These are phyloP conservation scores for Erethizon dorsatum DNA, from an alignment of 2,797 vertebrate genomes.

Conservation along the genomic window DNA sequence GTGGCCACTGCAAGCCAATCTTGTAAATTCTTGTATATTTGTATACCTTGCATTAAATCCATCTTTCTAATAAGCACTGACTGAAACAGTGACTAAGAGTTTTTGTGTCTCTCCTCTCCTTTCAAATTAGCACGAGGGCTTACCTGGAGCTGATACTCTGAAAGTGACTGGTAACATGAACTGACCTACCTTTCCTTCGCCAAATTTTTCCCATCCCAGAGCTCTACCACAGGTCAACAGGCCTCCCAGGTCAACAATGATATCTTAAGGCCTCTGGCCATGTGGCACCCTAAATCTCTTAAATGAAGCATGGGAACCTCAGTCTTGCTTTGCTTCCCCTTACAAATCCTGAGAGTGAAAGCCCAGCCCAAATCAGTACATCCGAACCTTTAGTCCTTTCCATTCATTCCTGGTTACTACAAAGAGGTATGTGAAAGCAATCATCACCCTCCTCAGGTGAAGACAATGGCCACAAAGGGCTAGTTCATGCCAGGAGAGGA, in stretches of 20 bases:
- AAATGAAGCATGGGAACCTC: neutral
- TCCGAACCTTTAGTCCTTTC: neutral
- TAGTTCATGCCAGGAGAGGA: neutral
- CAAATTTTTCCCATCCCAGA: neutral
- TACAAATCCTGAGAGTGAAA: neutral
- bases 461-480: conserved; percentile 7
- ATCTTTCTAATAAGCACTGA: too few relatives aligned
- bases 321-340: neutral
- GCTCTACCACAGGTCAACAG: neutral
- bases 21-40: neutral
- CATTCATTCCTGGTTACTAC: neutral
- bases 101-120: neutral
- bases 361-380: neutral
- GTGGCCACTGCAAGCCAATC: neutral
- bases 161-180: neutral
- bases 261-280: neutral
- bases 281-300: neutral
- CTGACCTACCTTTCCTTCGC: neutral
- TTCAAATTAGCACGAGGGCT: conserved; percentile 11
- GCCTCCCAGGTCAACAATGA: neutral
- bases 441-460: neutral
- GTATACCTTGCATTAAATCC: neutral
- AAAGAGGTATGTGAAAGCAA: neutral
- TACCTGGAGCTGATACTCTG: neutral
- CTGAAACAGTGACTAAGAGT: neutral